phyloP scores from a whole-genome alignment of 2,797 vertebrate species.

The Hydrophis major region DNA sequence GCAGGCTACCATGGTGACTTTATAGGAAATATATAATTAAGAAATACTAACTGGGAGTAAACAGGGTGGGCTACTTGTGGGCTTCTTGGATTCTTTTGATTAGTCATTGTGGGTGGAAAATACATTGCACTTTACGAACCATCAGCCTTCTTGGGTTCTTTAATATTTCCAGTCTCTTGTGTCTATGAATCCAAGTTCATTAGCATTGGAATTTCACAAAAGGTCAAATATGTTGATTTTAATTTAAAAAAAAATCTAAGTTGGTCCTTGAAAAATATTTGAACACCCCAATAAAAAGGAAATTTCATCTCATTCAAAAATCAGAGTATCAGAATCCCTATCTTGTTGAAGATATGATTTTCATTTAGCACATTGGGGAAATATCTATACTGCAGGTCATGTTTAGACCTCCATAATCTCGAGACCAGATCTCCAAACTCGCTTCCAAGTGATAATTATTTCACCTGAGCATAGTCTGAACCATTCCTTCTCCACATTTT shows the following conservation, averaged over 20 bases:
- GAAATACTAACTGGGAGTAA: background rate
- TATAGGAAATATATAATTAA: background rate
- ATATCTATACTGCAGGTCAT: background rate
- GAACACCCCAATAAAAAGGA: background rate
- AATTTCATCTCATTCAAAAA: background rate
- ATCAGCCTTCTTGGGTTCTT: background rate
- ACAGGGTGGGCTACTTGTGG: background rate
- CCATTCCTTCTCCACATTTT: background rate
- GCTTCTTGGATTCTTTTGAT: background rate
- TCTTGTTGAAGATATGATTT: background rate
- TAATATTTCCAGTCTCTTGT: background rate
- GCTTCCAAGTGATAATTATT: background rate
- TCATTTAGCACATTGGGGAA: background rate
- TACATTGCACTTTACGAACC: background rate
- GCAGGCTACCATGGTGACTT: background rate
- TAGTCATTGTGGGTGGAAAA: background rate
- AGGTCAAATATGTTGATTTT: background rate
- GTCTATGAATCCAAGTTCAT: background rate
- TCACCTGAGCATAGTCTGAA: background rate
- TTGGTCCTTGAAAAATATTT: background rate
- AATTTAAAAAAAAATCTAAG: background rate
- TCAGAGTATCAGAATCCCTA: background rate
- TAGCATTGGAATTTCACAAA: background rate
- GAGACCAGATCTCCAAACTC: background rate
- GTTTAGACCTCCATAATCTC: background rate